Conservation (phyloP, 2,888 invertebrate genomes). For the Tipula unca region DNA sequence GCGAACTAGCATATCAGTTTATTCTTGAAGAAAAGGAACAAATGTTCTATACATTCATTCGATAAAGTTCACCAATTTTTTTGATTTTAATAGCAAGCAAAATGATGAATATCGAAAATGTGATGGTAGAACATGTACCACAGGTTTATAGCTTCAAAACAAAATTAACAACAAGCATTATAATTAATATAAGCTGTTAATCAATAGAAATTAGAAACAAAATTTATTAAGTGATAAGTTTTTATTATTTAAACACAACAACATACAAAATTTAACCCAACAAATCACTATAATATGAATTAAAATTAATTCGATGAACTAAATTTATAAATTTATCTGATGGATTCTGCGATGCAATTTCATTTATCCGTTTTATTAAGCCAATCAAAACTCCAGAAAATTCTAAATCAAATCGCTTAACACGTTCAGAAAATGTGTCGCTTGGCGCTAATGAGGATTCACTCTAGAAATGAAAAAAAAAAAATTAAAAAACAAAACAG, state of each 20-base stretch:
- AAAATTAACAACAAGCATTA: too few species aligned
- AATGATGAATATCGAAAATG: too few species aligned
- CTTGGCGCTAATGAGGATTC: conserved; percentile 35
- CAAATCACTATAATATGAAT: conserved; percentile 16
- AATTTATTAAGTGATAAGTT: not conserved
- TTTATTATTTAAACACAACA: not conserved
- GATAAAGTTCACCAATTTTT: too few species aligned
- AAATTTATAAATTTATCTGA: conserved; percentile 40
- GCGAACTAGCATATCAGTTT: too few species aligned
- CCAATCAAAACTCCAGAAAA: conserved; percentile 38
- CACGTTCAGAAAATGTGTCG: conserved; percentile 39
- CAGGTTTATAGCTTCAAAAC: too few species aligned
- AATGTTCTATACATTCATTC: too few species aligned
- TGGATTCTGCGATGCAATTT: conserved; percentile 37
- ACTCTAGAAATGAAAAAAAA: conserved; percentile 28
- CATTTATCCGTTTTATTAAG: conserved; percentile 38
- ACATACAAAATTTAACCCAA: not conserved
- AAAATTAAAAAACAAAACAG: too few species aligned
- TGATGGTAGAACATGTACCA: too few species aligned
- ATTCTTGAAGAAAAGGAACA: too few species aligned
- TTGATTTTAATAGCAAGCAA: too few species aligned
- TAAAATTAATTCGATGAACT: conserved; percentile 31
- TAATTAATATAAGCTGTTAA: too few species aligned
- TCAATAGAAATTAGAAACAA: too few species aligned
- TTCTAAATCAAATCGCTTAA: conserved; percentile 38